Evolutionary conservation across 2,113 vertebrate species (phyloP), one percentile per base, ranked within the genome.

Genomic region (Perccottus glenii): DNA sequence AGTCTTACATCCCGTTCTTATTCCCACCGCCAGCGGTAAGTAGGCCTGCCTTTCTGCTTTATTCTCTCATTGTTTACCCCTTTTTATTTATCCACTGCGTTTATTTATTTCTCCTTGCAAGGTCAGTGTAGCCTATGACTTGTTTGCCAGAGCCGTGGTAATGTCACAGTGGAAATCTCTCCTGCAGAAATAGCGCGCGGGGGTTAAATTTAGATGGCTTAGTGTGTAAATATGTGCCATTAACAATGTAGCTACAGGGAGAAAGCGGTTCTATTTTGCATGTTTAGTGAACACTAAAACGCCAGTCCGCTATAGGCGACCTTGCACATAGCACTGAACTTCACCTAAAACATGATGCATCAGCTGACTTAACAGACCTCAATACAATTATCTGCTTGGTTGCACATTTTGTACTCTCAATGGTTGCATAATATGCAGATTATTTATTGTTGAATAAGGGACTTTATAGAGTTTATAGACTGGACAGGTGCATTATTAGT

Each of bases 171-270:
- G 73, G 64, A 77, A 69, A 80, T 73, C 73, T 64, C 64, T 68
- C 35, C 8, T 19, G 9, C 83, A 63, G 65, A 48, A 78, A 84
- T 80, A 84, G 75, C 84, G 32, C 67, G n/a, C 32, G 33, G 2
- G 44, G 55, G 73, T 67, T 91, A 89, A 75, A 85, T 74, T 84
- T 89, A 87, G 85, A 86, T 2, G 9, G 53, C 80, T 88, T 67
- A 77, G 75, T 70, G 78, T 74, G 66, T 70, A 67, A 51, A 81
- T 76, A 51, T 81, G 73, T 5, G 0, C 77, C 65, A 57, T 73
- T 61, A 74, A 78, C 80, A 85, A 79, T 62, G 64, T 0, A 32
- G 64, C 59, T 40, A 42, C 66, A 32, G 60, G 8, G 3, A 53
- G 33, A 6, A 16, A 48, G 1, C 15, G 49, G 35, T 35, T 8